phyloP scores from a whole-genome alignment of 2,797 vertebrate genomes.

The Antennarius maculatus region DNA sequence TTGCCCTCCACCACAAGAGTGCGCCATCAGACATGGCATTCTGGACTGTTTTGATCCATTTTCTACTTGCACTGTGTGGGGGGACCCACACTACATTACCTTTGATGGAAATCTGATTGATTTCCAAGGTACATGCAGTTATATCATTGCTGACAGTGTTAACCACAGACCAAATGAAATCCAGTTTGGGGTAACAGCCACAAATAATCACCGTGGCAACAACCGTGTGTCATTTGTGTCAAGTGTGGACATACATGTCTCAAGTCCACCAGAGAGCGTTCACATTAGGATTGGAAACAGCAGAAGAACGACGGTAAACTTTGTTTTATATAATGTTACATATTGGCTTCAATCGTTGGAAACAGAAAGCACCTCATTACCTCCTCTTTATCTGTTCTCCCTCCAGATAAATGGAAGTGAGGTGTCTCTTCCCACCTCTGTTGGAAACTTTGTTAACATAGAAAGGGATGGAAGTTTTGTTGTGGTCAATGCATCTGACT shows the following conservation, averaged over 20 bases:
- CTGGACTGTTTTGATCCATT: conserved; percentile 59
- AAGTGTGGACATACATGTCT: conserved; percentile 69
- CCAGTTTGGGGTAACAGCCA: conserved; percentile 64
- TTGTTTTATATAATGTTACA: not conserved
- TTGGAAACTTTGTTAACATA: conserved; percentile 42
- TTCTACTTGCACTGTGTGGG: conserved; percentile 75
- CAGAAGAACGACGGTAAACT: conserved; percentile 57
- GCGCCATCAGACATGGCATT: conserved; percentile 58
- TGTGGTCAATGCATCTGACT: conserved; percentile 19
- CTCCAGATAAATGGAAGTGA: conserved; percentile 58
- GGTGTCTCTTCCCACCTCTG: conserved; percentile 39
- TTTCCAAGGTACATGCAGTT: conserved; percentile 82
- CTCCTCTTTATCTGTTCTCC: not conserved
- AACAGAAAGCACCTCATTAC: not conserved
- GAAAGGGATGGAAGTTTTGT: conserved; percentile 37
- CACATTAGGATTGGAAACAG: conserved; percentile 64
- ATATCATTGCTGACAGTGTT: conserved; percentile 71
- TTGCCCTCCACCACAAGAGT: conserved; percentile 63
- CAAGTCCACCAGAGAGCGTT: conserved; percentile 9
- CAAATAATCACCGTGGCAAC: conserved; percentile 72
- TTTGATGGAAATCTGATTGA: conserved; percentile 80
- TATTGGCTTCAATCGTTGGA: not conserved
- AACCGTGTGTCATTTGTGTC: conserved; percentile 73
- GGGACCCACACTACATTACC: conserved; percentile 81
- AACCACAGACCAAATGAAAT: conserved; percentile 19